phyloP scores from a whole-genome alignment of 2,113 vertebrate species.

The Lontra canadensis region DNA sequence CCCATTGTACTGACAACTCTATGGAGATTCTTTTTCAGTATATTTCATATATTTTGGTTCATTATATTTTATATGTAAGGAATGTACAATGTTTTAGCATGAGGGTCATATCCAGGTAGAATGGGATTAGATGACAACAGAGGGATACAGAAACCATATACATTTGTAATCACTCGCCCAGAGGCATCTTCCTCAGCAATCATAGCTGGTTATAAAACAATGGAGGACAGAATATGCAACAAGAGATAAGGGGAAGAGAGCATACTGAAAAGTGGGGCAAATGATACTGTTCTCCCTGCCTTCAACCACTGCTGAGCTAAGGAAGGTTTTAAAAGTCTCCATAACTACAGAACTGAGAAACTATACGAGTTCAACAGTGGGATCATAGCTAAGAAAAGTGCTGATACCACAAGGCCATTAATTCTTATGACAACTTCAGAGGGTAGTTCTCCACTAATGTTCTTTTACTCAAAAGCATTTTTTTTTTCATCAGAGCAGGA shows the following conservation, averaged over 20 bases:
- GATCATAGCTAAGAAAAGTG: not conserved
- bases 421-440: constrained; percentile 29
- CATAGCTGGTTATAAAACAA: not conserved
- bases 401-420: constrained; percentile 6
- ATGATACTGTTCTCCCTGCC: not conserved
- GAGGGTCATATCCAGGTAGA: not conserved
- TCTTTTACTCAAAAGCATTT: not conserved
- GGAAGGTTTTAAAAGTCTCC: not conserved
- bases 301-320: not conserved
- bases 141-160: not conserved
- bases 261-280: not conserved
- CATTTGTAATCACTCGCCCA: not conserved
- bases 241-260: not conserved
- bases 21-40: not conserved
- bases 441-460: not conserved
- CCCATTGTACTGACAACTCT: not conserved
- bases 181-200: not conserved
- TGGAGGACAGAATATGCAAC: not conserved
- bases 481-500: constrained; percentile 5
- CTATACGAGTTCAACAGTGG: not conserved
- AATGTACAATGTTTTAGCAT: constrained; percentile 16
- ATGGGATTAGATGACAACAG: not conserved
- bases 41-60: not conserved
- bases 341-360: not conserved
- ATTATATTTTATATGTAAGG: constrained; percentile 22